These are phyloP conservation scores for Campylomormyrus numenius DNA, from an alignment of 2,113 vertebrate genomes.

Conservation along the genomic window DNA sequence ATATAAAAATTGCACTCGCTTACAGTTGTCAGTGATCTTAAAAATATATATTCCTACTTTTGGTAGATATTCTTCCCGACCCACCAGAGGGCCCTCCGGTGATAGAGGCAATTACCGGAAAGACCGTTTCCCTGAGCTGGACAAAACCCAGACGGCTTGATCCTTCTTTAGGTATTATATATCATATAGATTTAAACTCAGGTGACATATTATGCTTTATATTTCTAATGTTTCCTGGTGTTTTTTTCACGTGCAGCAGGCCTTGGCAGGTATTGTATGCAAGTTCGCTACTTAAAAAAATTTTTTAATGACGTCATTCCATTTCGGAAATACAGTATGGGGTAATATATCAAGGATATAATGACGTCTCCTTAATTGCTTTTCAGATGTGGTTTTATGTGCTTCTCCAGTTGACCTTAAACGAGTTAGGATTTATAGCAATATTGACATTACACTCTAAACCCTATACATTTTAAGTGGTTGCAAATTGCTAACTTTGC, in stretches of 20 bases:
- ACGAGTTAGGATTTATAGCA: slow-evolving; percentile 19
- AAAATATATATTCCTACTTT: background rate
- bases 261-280: background rate
- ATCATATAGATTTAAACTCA: background rate
- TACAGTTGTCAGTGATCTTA: background rate
- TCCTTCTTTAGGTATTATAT: slow-evolving; percentile 76
- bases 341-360: slow-evolving; percentile 3
- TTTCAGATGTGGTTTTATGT: slow-evolving; percentile 10
- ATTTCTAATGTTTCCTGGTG: background rate
- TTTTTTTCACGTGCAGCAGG: background rate
- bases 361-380: slow-evolving; percentile 21
- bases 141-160: slow-evolving; percentile 86
- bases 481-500: background rate
- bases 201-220: background rate
- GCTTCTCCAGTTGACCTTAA: slow-evolving; percentile 3
- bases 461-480: slow-evolving; percentile 7
- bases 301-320: background rate
- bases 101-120: slow-evolving; percentile 77
- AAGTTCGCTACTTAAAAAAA: background rate
- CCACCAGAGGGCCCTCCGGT: slow-evolving; percentile 81
- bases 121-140: slow-evolving; percentile 78
- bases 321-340: background rate
- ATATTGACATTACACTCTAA: slow-evolving; percentile 7
- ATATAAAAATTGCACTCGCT: background rate
- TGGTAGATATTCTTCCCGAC: slow-evolving; percentile 84